Conservation (phyloP, 1,140 invertebrate genomes). For the Brachystomella parvula region DNA sequence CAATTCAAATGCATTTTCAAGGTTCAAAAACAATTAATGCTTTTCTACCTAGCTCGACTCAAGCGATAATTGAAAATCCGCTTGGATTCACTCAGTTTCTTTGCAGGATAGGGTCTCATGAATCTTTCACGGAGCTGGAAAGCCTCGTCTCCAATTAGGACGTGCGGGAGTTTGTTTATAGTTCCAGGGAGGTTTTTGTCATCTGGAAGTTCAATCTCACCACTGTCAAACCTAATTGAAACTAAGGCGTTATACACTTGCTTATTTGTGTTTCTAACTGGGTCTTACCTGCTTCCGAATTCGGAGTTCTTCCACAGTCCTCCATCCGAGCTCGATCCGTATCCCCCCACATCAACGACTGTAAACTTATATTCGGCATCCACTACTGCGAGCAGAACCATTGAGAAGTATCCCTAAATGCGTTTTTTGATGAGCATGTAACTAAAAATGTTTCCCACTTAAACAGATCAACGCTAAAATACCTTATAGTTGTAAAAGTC, state of each 20-base stretch:
- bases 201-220: conserved; percentile 9
- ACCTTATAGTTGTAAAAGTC: conserved; percentile 46
- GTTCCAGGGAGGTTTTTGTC: neutral
- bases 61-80: conserved; percentile 10
- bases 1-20: neutral
- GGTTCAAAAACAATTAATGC: neutral
- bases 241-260: too few relatives aligned
- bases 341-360: conserved; percentile 38
- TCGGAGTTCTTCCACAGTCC: conserved; percentile 15
- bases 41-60: neutral
- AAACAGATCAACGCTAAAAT: neutral
- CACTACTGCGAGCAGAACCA: conserved; percentile 39
- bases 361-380: conserved; percentile 40
- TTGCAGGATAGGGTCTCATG: neutral
- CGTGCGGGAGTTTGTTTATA: neutral
- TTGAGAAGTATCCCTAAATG: conserved; percentile 33
- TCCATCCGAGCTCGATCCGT: conserved; percentile 34
- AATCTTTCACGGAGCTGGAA: conserved; percentile 3
- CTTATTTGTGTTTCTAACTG: too few relatives aligned
- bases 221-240: conserved; percentile 21
- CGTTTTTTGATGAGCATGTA: neutral
- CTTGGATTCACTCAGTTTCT: neutral
- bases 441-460: conserved; percentile 16
- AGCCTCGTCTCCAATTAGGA: conserved; percentile 4
- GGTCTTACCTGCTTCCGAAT: conserved; percentile 11